These are phyloP conservation scores for Halichondria panicea DNA, from an alignment of 37 sponge, comb jelly and placozoan species.

Conservation along the genomic window DNA sequence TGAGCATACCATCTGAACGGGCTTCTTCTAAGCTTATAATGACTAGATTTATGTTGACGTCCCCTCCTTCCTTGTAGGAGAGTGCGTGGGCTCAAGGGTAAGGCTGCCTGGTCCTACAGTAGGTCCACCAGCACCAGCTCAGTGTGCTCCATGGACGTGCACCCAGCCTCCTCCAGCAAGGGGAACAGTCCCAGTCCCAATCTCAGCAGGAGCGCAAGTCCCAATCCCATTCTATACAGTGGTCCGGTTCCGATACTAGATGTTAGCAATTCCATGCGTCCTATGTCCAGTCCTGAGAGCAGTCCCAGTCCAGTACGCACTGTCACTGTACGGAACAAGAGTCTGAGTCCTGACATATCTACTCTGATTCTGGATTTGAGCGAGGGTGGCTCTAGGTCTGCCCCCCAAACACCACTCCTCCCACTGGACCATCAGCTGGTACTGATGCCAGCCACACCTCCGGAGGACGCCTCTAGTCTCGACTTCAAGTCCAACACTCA, in stretches of 20 bases:
- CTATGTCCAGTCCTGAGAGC: too few species aligned
- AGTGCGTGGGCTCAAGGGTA: constrained; percentile 34
- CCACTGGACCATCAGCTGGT: too few species aligned
- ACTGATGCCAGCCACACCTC: too few species aligned
- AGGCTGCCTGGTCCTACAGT: constrained; percentile 9
- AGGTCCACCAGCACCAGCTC: neutral
- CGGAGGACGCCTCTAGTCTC: too few species aligned
- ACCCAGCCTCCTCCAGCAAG: neutral
- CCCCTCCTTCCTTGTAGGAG: constrained; percentile 6
- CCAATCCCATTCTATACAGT: too few species aligned
- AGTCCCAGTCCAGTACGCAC: neutral
- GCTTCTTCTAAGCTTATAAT: too few species aligned
- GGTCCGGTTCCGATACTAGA: too few species aligned
- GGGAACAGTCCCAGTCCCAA: constrained; percentile 14
- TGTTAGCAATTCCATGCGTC: too few species aligned
- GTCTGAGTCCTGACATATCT: neutral
- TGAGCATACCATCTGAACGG: too few species aligned
- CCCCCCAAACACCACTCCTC: too few species aligned
- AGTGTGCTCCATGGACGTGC: neutral
- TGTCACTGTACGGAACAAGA: neutral
- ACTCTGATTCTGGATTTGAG: neutral
- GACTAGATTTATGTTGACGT: too few species aligned
- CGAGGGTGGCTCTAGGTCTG: too few species aligned
- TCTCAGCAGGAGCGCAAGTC: neutral
- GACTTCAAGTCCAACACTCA: neutral